A percentile compares a stretch with the other conserved stretches of the same genome.
Conservation (phyloP, 2,113 vertebrate genomes). For the Semicossyphus pulcher region DNA sequence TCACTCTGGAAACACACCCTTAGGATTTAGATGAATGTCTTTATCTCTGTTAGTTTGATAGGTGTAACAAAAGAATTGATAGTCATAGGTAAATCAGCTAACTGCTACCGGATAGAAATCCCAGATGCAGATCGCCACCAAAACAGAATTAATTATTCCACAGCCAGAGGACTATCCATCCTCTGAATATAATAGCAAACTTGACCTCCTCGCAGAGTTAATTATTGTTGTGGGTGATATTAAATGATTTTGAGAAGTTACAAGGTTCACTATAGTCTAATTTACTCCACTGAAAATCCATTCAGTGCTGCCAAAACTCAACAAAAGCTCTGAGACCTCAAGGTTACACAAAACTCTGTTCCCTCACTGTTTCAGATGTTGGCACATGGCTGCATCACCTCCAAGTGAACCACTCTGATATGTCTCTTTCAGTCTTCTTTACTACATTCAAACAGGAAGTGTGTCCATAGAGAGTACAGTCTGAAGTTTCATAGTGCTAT, state of each 20-base stretch:
- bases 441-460: background rate
- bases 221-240: slow-evolving; percentile 24
- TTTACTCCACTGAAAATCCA: too few relatives aligned
- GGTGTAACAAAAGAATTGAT: slow-evolving; percentile 39
- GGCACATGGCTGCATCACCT: background rate
- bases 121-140: slow-evolving; percentile 37
- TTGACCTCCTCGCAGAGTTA: slow-evolving; percentile 14
- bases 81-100: slow-evolving; percentile 43
- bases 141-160: slow-evolving; percentile 50
- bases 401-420: background rate
- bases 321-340: slow-evolving; percentile 7
- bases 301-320: background rate
- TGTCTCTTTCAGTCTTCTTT: background rate
- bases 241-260: slow-evolving; percentile 25
- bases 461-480: background rate
- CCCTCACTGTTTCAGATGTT: background rate
- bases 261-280: slow-evolving; percentile 1
- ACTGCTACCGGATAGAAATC: slow-evolving; percentile 46
- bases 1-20: slow-evolving; percentile 10
- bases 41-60: slow-evolving; percentile 19
- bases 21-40: slow-evolving; percentile 16
- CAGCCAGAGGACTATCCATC: slow-evolving; percentile 34
- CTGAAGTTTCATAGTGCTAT: background rate
- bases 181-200: slow-evolving; percentile 15
- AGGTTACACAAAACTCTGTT: slow-evolving; percentile 1